Evolutionary conservation across 2,113 vertebrate species (phyloP).

Genomic region (cattle (Bos taurus)): DNA sequence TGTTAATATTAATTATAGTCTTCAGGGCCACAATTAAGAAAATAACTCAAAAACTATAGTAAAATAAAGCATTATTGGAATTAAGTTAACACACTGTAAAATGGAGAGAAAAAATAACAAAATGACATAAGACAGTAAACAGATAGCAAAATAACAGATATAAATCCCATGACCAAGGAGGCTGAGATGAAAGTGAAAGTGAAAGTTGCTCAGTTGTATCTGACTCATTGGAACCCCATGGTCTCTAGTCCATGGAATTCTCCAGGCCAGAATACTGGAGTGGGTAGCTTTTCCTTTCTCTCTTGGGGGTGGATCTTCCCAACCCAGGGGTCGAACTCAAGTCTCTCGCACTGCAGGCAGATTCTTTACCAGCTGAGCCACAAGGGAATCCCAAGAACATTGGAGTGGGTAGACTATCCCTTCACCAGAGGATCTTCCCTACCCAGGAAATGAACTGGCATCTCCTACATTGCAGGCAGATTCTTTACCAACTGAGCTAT

Average conservation of each 20-base stretch:
- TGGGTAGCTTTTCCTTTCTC: background rate
- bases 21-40: background rate
- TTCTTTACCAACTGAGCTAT: background rate
- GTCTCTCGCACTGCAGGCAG: fast-evolving
- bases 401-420: background rate
- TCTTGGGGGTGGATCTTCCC: background rate
- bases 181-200: background rate
- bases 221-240: background rate
- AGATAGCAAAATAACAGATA: background rate
- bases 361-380: background rate
- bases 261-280: background rate
- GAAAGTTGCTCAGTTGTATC: background rate
- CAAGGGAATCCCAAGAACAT: background rate
- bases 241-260: background rate
- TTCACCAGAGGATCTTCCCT: background rate
- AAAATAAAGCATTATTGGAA: background rate
- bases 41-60: background rate
- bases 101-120: background rate
- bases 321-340: background rate
- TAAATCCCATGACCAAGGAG: background rate
- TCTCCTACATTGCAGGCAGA: background rate
- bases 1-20: background rate
- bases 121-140: background rate
- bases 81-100: background rate
- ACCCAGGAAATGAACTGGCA: background rate